These are phyloP conservation scores for Seira sanloemensis DNA, from an alignment of 2,888 invertebrate species.

Conservation along the genomic window DNA sequence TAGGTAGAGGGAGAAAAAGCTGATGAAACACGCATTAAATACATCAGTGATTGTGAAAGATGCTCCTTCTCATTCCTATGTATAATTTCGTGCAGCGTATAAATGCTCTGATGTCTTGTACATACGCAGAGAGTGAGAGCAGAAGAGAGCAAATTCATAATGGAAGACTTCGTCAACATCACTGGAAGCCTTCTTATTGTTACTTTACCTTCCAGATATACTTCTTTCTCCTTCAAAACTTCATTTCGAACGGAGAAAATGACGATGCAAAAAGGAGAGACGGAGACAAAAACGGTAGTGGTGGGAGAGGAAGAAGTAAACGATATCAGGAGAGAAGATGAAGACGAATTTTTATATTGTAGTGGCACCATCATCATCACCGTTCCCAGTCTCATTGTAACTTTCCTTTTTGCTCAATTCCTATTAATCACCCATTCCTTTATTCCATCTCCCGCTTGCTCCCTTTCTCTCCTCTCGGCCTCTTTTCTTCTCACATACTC, in stretches of 20 bases:
- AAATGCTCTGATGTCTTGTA: constrained; percentile 35
- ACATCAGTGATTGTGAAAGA: constrained; percentile 53
- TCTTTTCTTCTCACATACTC: constrained; percentile 13
- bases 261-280: too few relatives aligned
- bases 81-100: constrained; percentile 21
- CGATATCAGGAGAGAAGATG: constrained; percentile 6
- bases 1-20: constrained; percentile 45
- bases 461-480: constrained; percentile 18
- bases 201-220: not conserved
- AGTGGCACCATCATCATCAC: constrained; percentile 24
- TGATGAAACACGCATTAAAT: constrained; percentile 63
- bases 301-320: not conserved
- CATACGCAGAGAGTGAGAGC: not conserved
- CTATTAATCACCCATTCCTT: constrained; percentile 65
- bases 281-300: not conserved
- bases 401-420: constrained; percentile 30
- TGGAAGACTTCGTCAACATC: constrained; percentile 4
- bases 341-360: constrained; percentile 23
- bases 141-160: constrained; percentile 6
- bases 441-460: constrained; percentile 38
- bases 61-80: constrained; percentile 50
- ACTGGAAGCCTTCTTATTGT: not conserved
- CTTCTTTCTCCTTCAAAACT: not conserved
- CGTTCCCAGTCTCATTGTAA: constrained; percentile 31
- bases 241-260: not conserved